phyloP scores from a whole-genome alignment of 2,888 invertebrate genomes.

The Epirrita christyi region DNA sequence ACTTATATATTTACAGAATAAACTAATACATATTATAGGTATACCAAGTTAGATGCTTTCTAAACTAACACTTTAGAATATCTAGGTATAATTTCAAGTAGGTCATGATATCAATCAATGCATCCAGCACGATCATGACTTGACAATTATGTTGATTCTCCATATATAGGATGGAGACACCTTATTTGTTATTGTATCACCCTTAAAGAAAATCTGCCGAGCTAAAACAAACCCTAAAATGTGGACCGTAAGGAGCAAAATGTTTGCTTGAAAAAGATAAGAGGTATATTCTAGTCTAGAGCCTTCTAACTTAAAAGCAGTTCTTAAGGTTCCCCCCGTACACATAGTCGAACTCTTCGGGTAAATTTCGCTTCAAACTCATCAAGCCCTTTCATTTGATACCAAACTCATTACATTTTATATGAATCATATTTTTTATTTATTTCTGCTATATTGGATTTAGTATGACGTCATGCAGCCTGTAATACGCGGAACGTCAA shows the following conservation, averaged over 20 bases:
- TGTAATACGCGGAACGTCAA: too few species aligned
- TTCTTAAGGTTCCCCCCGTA: too few species aligned
- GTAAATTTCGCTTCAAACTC: too few species aligned
- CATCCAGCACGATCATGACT: conserved; percentile 34
- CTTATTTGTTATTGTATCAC: conserved; percentile 42
- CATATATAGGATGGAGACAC: conserved; percentile 61
- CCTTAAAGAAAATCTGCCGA: conserved; percentile 42
- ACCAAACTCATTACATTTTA: too few species aligned
- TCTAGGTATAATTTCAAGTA: conserved; percentile 22
- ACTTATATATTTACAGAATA: too few species aligned
- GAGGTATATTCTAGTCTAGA: neutral
- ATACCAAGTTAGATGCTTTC: conserved; percentile 12
- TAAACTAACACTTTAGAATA: conserved; percentile 33
- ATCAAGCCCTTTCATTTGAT: too few species aligned
- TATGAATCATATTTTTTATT: too few species aligned
- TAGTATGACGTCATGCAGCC: too few species aligned
- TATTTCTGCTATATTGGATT: too few species aligned
- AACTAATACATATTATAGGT: too few species aligned
- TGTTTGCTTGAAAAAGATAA: neutral
- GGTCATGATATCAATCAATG: conserved; percentile 40
- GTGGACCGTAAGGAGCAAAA: neutral
- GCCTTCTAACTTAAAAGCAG: neutral
- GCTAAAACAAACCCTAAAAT: conserved; percentile 17
- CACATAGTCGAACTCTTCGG: too few species aligned
- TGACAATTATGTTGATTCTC: conserved; percentile 65